Evolutionary conservation across 2,888 invertebrate species (phyloP).

Genomic region (Scaptomyza reducta): DNA sequence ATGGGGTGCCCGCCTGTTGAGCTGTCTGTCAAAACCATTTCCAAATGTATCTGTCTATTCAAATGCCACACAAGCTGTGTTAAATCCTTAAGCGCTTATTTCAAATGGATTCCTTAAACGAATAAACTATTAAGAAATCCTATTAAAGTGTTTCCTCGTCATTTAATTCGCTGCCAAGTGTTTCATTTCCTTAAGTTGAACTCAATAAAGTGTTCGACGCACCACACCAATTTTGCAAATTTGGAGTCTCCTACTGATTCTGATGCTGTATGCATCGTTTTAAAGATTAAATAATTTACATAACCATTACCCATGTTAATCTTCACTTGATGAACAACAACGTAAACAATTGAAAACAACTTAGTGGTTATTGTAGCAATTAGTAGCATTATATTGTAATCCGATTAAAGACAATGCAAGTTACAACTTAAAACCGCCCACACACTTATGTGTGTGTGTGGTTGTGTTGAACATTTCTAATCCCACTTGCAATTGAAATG

Average conservation of each 20-base stretch:
- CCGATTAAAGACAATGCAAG: not conserved
- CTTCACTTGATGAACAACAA: not conserved
- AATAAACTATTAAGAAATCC: not conserved
- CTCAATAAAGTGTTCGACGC: not conserved
- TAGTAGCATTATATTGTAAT: not conserved
- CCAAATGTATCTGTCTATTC: not conserved
- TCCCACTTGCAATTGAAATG: not conserved
- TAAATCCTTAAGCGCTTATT: not conserved
- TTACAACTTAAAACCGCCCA: not conserved
- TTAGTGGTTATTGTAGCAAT: not conserved
- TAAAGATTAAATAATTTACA: not conserved
- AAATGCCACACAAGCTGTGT: constrained; percentile 15
- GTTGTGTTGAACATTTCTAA: constrained; percentile 1
- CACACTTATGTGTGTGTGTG: not conserved
- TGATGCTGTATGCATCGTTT: not conserved
- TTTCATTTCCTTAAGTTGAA: too few species aligned
- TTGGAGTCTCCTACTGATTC: too few species aligned
- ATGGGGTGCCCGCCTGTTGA: constrained; percentile 22
- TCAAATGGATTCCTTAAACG: not conserved
- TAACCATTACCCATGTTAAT: not conserved
- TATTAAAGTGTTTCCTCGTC: not conserved
- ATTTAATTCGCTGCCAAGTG: not conserved
- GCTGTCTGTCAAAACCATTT: constrained; percentile 9
- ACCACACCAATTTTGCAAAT: not conserved
- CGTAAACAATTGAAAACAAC: not conserved